Conservation (phyloP, 2,888 invertebrate species). For the Andrena bucephala region DNA sequence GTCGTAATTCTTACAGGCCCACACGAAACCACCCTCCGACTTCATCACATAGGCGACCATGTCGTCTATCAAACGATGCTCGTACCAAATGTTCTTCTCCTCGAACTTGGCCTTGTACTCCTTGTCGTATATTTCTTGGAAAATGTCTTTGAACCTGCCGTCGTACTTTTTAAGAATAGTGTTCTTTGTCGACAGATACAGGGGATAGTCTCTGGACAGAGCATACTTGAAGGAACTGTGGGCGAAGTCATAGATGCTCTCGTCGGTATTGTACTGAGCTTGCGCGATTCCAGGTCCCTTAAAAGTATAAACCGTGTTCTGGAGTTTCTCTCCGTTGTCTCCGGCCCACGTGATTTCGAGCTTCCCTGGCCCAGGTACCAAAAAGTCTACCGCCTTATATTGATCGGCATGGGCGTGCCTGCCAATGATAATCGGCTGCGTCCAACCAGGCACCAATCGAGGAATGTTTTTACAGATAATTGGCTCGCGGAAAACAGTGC, state of each 20-base stretch:
- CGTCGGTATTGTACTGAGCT: conserved; percentile 98
- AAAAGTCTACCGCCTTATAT: conserved; percentile 98
- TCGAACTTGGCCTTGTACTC: conserved; percentile 95
- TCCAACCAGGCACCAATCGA: conserved; percentile 97
- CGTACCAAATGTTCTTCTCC: conserved; percentile 97
- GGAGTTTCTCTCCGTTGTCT: conserved; percentile 88
- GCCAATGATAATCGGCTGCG: conserved; percentile 98
- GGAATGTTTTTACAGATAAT: conserved; percentile 98
- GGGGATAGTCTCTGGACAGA: conserved; percentile 92
- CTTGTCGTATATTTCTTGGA: conserved; percentile 96
- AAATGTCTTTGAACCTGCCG: conserved; percentile 98
- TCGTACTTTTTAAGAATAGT: conserved; percentile 98
- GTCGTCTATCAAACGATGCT: conserved; percentile 99
- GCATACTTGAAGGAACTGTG: conserved; percentile 97
- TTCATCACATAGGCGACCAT: conserved; percentile 99
- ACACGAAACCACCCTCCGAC: conserved; percentile 99
- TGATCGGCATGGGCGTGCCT: conserved; percentile 99
- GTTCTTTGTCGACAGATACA: conserved; percentile 98
- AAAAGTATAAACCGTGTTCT: conserved; percentile 93
- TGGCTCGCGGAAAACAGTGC: conserved; percentile 93
- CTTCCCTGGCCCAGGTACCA: conserved; percentile 96
- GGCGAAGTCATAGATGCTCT: conserved; percentile 96
- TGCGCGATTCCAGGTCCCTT: conserved; percentile 96
- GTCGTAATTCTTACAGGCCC: conserved; percentile 99
- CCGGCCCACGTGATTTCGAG: conserved; percentile 94